Conservation (phyloP, 2,888 invertebrate genomes). For the Magallana nippona region DNA sequence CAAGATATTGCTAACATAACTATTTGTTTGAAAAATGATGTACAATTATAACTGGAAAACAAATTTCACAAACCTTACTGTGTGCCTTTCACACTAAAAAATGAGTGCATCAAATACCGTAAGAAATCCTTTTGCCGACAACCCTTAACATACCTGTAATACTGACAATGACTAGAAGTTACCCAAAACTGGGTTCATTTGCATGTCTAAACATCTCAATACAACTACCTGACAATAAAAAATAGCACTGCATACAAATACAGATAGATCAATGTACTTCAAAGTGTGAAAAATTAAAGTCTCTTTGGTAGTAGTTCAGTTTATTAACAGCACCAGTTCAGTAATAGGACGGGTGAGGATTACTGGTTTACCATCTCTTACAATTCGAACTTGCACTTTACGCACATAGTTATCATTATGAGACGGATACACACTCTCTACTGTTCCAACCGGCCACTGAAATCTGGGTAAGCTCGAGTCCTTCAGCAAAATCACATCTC, state of each 20-base stretch:
- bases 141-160: not conserved
- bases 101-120: not conserved
- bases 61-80: not conserved
- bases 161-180: not conserved
- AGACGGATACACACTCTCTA: not conserved
- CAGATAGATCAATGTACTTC: not conserved
- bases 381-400: constrained; percentile 1
- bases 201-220: not conserved
- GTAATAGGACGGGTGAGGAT: not conserved
- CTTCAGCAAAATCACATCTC: constrained; percentile 4
- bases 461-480: not conserved
- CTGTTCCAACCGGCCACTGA: not conserved
- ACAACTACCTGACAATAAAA: not conserved
- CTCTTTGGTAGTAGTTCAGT: not conserved
- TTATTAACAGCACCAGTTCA: constrained; percentile 3
- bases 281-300: not conserved
- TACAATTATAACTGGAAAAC: not conserved
- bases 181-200: not conserved
- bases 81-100: not conserved
- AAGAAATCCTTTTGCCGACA: not conserved
- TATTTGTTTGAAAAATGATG: constrained; percentile 5
- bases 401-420: not conserved
- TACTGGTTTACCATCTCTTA: no score
- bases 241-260: not conserved
- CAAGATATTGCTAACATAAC: not conserved